A percentile compares a stretch with the other conserved stretches of the same genome.
Conservation (phyloP, 2,113 vertebrate species). For the Psophia crepitans region DNA sequence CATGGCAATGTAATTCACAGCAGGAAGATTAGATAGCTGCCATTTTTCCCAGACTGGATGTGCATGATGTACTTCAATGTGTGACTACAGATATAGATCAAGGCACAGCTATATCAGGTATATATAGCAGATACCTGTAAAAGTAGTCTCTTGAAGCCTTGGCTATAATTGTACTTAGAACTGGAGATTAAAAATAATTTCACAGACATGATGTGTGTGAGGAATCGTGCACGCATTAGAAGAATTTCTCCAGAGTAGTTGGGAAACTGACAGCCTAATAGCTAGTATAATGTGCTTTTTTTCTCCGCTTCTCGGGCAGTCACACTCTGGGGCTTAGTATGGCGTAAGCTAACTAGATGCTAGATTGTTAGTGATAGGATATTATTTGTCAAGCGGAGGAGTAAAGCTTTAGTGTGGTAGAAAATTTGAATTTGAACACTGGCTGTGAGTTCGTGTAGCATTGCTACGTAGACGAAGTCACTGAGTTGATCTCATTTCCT, state of each 20-base stretch:
- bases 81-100: background rate
- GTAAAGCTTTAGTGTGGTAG: background rate
- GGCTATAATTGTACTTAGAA: background rate
- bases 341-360: background rate
- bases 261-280: background rate
- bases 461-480: background rate
- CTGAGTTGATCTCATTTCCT: background rate
- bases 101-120: background rate
- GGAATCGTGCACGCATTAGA: background rate
- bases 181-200: background rate
- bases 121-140: background rate
- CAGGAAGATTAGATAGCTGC: background rate
- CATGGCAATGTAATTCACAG: background rate
- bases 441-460: background rate
- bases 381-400: background rate
- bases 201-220: background rate
- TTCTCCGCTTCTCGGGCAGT: background rate
- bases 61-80: rapidly evolving
- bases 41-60: background rate
- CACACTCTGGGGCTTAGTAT: background rate
- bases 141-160: background rate
- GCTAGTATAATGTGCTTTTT: background rate
- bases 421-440: background rate
- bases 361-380: background rate
- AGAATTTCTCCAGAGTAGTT: background rate